Evolutionary conservation across 2,113 vertebrate genomes (phyloP).

Genomic region (Clarias gariepinus): DNA sequence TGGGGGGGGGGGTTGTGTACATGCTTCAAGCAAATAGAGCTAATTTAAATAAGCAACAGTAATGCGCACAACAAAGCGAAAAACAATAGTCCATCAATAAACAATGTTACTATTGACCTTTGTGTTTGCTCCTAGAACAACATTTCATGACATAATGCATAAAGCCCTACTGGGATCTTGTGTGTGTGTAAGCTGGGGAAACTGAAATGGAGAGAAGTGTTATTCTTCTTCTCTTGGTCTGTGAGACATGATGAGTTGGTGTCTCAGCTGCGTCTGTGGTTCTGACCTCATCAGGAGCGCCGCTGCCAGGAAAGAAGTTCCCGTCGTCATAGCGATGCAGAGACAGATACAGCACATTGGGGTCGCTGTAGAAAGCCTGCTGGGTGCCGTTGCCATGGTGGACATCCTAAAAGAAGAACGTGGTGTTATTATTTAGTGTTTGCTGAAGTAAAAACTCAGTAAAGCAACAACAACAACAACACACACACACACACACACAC

Average conservation of each 20-base stretch:
- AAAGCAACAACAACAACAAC: neutral
- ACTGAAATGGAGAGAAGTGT: neutral
- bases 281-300: slow-evolving; percentile 90
- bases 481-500: neutral
- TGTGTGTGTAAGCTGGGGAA: neutral
- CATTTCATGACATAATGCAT: neutral
- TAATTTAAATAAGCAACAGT: neutral
- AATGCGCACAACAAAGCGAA: neutral
- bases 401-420: slow-evolving; percentile 71
- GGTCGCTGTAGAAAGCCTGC: slow-evolving; percentile 92
- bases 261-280: slow-evolving; percentile 28
- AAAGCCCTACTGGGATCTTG: no score
- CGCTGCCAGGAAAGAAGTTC: slow-evolving; percentile 98
- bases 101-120: neutral
- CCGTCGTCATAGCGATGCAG: slow-evolving; percentile 96
- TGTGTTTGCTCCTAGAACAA: neutral
- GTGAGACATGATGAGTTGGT: slow-evolving; percentile 25
- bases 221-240: slow-evolving; percentile 13
- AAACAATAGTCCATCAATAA: neutral
- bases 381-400: slow-evolving; percentile 85
- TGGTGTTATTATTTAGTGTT: slow-evolving; percentile 7
- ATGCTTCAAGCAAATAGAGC: neutral
- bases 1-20: no score
- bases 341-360: slow-evolving; percentile 90
- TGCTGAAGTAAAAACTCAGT: neutral